Percentiles rank a stretch among this genome's conserved stretches.
These are phyloP conservation scores for Epinotia ramella DNA, from an alignment of 2,888 invertebrate genomes.

Conservation along the genomic window DNA sequence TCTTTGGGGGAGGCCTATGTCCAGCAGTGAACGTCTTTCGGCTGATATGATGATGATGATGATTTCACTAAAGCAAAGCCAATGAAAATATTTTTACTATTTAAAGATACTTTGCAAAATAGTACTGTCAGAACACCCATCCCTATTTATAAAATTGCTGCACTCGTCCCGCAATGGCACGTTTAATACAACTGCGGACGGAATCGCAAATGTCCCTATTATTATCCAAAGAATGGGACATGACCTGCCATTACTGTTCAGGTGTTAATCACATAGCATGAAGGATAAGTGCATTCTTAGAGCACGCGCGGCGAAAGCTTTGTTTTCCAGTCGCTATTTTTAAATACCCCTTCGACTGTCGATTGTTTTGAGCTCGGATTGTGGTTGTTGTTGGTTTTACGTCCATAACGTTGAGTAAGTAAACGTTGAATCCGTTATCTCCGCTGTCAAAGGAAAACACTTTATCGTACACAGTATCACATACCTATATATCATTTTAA, in stretches of 20 bases:
- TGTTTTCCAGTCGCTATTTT: slow-evolving; percentile 31
- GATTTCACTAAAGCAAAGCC: no score
- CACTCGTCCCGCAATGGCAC: slow-evolving; percentile 67
- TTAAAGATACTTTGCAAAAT: background rate
- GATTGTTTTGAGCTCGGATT: background rate
- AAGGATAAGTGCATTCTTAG: slow-evolving; percentile 39
- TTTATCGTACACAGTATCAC: no score
- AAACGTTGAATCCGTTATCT: no score
- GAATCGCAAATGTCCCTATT: slow-evolving; percentile 65
- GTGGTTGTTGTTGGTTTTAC: background rate
- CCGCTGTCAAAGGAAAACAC: no score
- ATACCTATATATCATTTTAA: no score
- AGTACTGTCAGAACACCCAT: slow-evolving; percentile 7
- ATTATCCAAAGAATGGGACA: slow-evolving; percentile 59
- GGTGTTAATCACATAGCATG: slow-evolving; percentile 51
- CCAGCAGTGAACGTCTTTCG: no score
- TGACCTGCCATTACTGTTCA: slow-evolving; percentile 56
- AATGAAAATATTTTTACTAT: no score
- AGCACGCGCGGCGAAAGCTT: slow-evolving; percentile 6
- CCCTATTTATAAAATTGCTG: slow-evolving; percentile 57
- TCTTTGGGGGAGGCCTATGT: no score
- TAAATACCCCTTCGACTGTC: background rate
- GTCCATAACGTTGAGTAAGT: background rate
- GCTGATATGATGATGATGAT: no score
- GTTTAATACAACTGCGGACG: slow-evolving; percentile 62